Conservation (phyloP, 2,113 vertebrate species). For the Silurus meridionalis region DNA sequence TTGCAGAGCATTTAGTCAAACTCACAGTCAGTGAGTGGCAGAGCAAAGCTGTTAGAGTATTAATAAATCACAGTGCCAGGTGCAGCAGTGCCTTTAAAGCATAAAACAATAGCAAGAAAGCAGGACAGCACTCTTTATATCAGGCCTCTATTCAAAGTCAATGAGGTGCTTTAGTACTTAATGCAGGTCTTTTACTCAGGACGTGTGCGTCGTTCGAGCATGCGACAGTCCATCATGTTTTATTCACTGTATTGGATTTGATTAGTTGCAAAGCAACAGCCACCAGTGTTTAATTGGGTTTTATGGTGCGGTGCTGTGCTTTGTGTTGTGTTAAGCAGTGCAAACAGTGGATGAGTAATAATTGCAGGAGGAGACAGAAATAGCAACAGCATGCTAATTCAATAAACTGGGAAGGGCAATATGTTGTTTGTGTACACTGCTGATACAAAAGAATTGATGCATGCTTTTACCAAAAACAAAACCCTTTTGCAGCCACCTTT, state of each 20-base stretch:
- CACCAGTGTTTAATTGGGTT: slow-evolving; percentile 26
- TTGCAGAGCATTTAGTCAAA: neutral
- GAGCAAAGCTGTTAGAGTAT: slow-evolving; percentile 8
- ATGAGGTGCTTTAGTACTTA: slow-evolving; percentile 15
- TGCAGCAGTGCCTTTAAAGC: neutral
- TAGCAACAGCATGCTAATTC: slow-evolving; percentile 13
- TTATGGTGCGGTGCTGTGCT: slow-evolving; percentile 16
- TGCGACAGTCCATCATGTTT: slow-evolving; percentile 25
- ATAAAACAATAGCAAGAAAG: slow-evolving; percentile 13
- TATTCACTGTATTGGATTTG: slow-evolving; percentile 33
- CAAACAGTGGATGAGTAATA: slow-evolving; percentile 36
- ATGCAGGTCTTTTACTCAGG: neutral
- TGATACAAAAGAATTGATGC: neutral
- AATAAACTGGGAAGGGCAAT: neutral
- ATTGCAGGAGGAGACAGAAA: slow-evolving; percentile 15
- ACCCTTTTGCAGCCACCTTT: neutral
- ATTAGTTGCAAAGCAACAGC: slow-evolving; percentile 40
- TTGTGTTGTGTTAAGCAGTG: slow-evolving; percentile 4
- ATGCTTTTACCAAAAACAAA: neutral
- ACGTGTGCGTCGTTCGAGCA: neutral
- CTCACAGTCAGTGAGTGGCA: neutral
- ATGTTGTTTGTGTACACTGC: neutral
- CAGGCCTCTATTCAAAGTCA: slow-evolving; percentile 24
- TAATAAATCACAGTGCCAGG: slow-evolving; percentile 17
- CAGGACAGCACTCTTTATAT: neutral